phyloP scores from a whole-genome alignment of 37 sponge, comb jelly and placozoan genomes.

The Axinella damicornis region DNA sequence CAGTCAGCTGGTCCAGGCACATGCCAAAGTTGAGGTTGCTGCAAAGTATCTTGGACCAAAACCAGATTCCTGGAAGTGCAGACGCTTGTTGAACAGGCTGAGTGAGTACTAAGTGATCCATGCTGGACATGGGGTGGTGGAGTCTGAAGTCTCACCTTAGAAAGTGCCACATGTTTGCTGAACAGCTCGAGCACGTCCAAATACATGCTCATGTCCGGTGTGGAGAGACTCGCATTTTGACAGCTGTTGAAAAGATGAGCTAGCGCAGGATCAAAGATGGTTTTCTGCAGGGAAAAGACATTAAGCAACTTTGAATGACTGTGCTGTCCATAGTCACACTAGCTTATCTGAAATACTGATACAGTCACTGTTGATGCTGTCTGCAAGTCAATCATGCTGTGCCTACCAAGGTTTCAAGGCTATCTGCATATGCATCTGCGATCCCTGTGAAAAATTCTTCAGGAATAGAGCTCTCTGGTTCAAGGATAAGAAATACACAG shows the following conservation, averaged over 20 bases:
- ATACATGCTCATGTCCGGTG: background rate
- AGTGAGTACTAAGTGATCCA: too few species aligned
- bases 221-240: conserved; percentile 2
- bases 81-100: too few species aligned
- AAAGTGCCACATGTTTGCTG: conserved; percentile 1
- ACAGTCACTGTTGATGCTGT: too few species aligned
- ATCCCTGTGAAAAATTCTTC: conserved; percentile 16
- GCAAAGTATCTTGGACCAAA: too few species aligned
- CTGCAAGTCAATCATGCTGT: too few species aligned
- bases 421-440: background rate
- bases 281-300: conserved; percentile 8
- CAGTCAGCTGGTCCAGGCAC: too few species aligned
- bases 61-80: too few species aligned
- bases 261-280: conserved; percentile 26
- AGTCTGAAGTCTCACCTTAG: conserved; percentile 5
- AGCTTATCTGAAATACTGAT: background rate
- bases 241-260: background rate
- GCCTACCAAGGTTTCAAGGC: conserved; percentile 5
- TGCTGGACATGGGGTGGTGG: too few species aligned
- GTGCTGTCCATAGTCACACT: background rate
- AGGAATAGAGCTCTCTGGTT: conserved; percentile 4
- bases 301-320: background rate
- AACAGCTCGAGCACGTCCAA: conserved; percentile 15
- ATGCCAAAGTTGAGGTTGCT: too few species aligned
- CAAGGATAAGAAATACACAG: too few species aligned